Conservation (phyloP, 2,888 invertebrate genomes). For the Pseudoips prasinana region DNA sequence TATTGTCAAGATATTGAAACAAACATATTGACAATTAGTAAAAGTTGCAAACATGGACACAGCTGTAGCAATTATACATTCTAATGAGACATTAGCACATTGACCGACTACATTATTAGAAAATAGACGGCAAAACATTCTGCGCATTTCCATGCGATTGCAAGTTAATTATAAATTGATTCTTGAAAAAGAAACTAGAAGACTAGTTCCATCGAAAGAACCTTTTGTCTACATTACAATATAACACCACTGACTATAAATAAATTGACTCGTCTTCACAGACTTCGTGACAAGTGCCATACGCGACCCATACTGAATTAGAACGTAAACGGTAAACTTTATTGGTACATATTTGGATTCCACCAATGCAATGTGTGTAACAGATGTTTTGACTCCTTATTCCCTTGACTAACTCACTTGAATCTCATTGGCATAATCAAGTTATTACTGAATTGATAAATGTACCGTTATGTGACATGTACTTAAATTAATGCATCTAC, state of each 20-base stretch:
- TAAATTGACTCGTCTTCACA: conserved; percentile 46
- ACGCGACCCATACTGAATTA: conserved; percentile 65
- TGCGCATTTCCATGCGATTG: no score
- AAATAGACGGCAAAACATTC: no score
- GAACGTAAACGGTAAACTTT: conserved; percentile 66
- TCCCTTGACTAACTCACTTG: conserved; percentile 43
- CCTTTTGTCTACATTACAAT: conserved; percentile 32
- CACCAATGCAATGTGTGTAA: conserved; percentile 63
- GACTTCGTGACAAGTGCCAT: conserved; percentile 63
- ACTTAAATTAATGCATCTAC: conserved; percentile 27
- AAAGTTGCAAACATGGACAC: conserved; percentile 1
- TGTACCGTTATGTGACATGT: conserved; percentile 45
- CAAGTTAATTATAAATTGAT: no score
- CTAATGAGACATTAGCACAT: no score
- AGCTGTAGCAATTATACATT: no score
- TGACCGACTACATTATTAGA: no score
- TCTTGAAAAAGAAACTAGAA: no score
- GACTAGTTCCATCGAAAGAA: conserved; percentile 4
- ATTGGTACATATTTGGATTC: conserved; percentile 61
- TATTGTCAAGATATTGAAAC: no score
- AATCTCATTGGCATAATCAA: background rate
- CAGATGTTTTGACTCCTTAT: conserved; percentile 52
- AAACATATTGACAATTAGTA: conserved; percentile 6
- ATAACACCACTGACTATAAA: conserved; percentile 54
- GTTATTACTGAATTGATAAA: conserved; percentile 29